Evolutionary conservation across 2,888 invertebrate species (phyloP), one percentile per base, ranked within the genome.

Genomic region (Sesamia inferens): DNA sequence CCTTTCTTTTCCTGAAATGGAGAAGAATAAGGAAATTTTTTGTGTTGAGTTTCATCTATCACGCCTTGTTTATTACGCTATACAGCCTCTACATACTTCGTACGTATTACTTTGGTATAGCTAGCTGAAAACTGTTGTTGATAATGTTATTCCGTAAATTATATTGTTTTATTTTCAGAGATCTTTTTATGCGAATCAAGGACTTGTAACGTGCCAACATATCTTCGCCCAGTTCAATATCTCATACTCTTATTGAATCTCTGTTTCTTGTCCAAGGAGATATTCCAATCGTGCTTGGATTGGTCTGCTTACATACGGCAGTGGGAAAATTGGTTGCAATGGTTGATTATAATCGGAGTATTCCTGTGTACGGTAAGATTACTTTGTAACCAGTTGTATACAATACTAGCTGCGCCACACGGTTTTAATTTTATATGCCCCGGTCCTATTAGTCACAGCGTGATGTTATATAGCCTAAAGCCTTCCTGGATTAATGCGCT

Each of bases 261-360:
- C 22, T 93, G 97, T 74, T 95, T 98, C 64, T 88, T 98, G 76
- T 94, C 94, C 0, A 98, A 98, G 90, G 98, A 99, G 93, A 92
- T 98, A 69, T 98, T 98, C 89, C 98, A 98, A 95, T 97, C 98
- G 78, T 97, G 97, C 0, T 97, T 98, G 76, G 97, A 97, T 66
- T 97, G 98, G 92, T 96, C 96, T 44, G 97, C 96, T n/a, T 98
- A 98, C 86, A 96, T 98, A 5, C 97, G 97, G 83, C 97, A 98
- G 82, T 98, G 98, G 98, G 98, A 98, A 91, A 98, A 98, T 91
- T 98, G 98, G 97, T 94, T 98, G 65, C 98, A 98, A 90, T 97
- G 98, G 97, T 94, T 97, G 31, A 98, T 98, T 67, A 97, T 98
- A 69, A 90, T 97, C 58, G 97, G 97, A 79, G 97, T 98, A 0